Conservation (phyloP, 1,140 invertebrate species). For the Laupala kohalensis region DNA sequence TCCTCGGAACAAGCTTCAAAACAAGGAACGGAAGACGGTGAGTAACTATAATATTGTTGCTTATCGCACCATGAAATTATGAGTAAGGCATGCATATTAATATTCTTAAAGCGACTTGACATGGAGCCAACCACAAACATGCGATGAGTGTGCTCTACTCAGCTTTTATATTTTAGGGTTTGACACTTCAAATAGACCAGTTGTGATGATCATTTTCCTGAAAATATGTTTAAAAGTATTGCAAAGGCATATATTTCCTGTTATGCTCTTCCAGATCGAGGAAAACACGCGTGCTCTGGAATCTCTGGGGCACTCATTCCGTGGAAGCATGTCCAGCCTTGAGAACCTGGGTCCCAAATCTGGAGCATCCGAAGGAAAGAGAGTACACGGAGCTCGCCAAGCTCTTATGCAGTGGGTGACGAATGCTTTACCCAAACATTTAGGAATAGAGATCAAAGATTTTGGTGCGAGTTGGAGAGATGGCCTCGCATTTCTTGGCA, state of each 20-base stretch:
- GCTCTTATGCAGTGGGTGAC: constrained; percentile 90
- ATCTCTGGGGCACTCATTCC: constrained; percentile 66
- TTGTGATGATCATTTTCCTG: no score
- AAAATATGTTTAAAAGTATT: no score
- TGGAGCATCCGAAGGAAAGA: constrained; percentile 44
- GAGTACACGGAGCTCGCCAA: constrained; percentile 80
- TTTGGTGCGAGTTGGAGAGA: constrained; percentile 96
- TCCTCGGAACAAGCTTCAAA: constrained; percentile 37
- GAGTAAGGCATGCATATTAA: no score
- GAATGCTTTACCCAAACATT: constrained; percentile 83
- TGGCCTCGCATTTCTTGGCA: constrained; percentile 88
- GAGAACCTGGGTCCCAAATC: constrained; percentile 46
- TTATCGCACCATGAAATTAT: no score
- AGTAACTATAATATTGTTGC: no score
- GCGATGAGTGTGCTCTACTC: no score
- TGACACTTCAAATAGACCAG: no score
- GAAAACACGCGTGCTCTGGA: constrained; percentile 84
- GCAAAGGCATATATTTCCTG: no score
- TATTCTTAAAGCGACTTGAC: no score
- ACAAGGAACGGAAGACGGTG: constrained; percentile 35
- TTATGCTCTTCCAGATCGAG: constrained; percentile 69
- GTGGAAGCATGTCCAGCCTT: constrained; percentile 62
- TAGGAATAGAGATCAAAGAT: constrained; percentile 79
- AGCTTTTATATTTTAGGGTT: no score
- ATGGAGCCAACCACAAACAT: no score